Evolutionary conservation across 2,113 vertebrate species (phyloP), one percentile per base, ranked within the genome.

Genomic region (Colossoma macropomum): DNA sequence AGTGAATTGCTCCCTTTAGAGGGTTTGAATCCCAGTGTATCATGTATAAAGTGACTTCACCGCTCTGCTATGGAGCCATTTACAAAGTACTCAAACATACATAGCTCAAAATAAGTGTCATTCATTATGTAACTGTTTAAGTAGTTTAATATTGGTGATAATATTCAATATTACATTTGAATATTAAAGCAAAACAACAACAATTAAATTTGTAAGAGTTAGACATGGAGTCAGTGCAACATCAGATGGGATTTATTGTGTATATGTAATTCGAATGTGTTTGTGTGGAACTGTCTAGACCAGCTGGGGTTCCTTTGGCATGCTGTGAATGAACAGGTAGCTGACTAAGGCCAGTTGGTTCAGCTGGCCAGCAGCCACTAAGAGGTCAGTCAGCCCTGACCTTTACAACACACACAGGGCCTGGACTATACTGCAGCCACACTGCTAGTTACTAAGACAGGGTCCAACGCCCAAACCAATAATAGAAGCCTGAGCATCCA

Each of bases 231-330:
- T 38, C 34, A 38, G 34, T 38, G 34, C 12, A 50, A 13, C 1
- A 50, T 15, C 48, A 13, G 13, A 8, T 50, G 13, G 48, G 10
- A 50, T 50, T 50, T 50, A 15, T 38, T 68, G 62, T 76, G 72
- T 54, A 59, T 82, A 54, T 72, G 52, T 41, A 4, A 16, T 66
- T 38, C 32, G 17, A 66, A 71, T 75, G 72, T 76, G 28, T 38
- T 19, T 82, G 54, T 72, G 54, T 32, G 11, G 13, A 32, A 25
- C 30, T 48, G 17, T 63, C 27, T 63, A 30, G 75, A 69, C 17
- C 38, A 41, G 59, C 41, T 32, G 56, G 17, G 30, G 32, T 30
- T 75, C 68, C 41, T 48, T 6, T 2, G 86, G 79, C 76, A 71
- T 63, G 28, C 65, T 68, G 30, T 68, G 28, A 34, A 34, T 34